These are phyloP conservation scores for Pipa parva DNA, from an alignment of 2,113 vertebrate genomes.

Conservation along the genomic window DNA sequence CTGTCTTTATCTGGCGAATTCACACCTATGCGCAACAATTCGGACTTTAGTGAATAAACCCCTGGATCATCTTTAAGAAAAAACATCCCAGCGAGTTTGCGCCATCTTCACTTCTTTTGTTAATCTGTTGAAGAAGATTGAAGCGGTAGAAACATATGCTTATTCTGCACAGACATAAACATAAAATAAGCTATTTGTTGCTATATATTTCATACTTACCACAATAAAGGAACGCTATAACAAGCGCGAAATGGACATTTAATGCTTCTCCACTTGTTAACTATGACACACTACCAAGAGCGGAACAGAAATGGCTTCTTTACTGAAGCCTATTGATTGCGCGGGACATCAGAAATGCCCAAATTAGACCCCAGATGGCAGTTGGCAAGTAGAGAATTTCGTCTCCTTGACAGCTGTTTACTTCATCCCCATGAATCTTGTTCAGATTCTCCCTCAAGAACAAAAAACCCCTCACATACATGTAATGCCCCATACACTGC, in stretches of 20 bases:
- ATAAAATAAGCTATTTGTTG: too few species aligned
- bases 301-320: background rate
- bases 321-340: background rate
- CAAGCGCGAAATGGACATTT: background rate
- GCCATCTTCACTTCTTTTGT: too few species aligned
- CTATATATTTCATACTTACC: too few species aligned
- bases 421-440: conserved; percentile 28
- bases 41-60: too few species aligned
- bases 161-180: too few species aligned
- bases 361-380: conserved; percentile 27
- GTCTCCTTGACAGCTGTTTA: conserved; percentile 27
- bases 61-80: too few species aligned
- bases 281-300: background rate
- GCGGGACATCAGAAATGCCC: conserved; percentile 3
- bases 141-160: too few species aligned
- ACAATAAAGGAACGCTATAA: background rate
- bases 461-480: conserved; percentile 15
- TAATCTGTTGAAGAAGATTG: too few species aligned
- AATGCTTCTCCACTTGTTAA: background rate
- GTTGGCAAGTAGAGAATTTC: conserved; percentile 16
- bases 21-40: too few species aligned
- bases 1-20: too few species aligned
- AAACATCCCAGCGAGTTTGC: too few species aligned
- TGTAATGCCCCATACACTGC: background rate
- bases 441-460: conserved; percentile 1